Conservation (phyloP, 1,140 invertebrate species). For the Dendroctonus ponderosae region DNA sequence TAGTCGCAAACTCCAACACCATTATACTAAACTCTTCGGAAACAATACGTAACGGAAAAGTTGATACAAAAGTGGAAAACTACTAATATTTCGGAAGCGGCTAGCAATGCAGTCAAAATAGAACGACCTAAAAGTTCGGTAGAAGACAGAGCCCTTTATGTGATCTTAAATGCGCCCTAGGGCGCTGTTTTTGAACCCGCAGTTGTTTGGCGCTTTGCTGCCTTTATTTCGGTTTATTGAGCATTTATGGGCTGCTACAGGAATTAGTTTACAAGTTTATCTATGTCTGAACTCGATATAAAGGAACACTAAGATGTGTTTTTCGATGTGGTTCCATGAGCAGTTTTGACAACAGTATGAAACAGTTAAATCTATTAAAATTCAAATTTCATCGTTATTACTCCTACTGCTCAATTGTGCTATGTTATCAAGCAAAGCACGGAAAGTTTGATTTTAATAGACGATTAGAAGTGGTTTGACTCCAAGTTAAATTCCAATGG, state of each 20-base stretch:
- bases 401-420: too few relatives aligned
- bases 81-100: conserved; percentile 5
- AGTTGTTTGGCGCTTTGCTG: conserved; percentile 26
- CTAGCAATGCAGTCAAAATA: conserved; percentile 17
- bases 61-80: conserved; percentile 23
- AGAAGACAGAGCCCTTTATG: conserved; percentile 20
- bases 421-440: too few relatives aligned
- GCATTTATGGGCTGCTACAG: conserved; percentile 23
- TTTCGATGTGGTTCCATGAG: too few relatives aligned
- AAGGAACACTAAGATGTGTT: not conserved
- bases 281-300: conserved; percentile 9
- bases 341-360: too few relatives aligned
- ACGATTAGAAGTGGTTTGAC: too few relatives aligned
- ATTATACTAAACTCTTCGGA: conserved; percentile 1
- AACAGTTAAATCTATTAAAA: too few relatives aligned
- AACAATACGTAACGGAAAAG: conserved; percentile 7
- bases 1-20: not conserved
- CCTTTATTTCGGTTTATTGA: conserved; percentile 27
- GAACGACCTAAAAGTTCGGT: conserved; percentile 16
- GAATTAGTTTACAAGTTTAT: conserved; percentile 30
- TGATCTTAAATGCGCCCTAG: conserved; percentile 30
- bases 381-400: too few relatives aligned
- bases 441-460: too few relatives aligned
- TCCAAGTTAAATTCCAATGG: too few relatives aligned
- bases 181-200: conserved; percentile 24